These are phyloP conservation scores for Nineta flava DNA, from an alignment of 2,888 invertebrate genomes.

Conservation along the genomic window DNA sequence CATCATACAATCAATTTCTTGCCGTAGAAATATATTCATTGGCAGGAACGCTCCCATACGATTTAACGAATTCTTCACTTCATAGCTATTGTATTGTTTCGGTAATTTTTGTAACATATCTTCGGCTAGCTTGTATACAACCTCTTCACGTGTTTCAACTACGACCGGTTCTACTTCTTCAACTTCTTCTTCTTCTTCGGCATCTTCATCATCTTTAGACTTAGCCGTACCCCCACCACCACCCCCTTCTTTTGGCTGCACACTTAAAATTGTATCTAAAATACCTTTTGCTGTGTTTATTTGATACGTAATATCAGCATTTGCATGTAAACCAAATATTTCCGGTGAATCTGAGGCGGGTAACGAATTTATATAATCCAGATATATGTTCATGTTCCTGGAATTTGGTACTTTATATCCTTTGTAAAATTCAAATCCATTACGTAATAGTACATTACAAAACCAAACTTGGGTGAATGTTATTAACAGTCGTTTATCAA, in stretches of 20 bases:
- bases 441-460: constrained; percentile 52
- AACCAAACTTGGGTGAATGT: constrained; percentile 69
- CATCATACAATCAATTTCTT: constrained; percentile 83
- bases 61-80: constrained; percentile 51
- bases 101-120: constrained; percentile 77
- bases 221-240: constrained; percentile 38
- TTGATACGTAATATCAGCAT: constrained; percentile 73
- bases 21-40: constrained; percentile 74
- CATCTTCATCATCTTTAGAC: too few species aligned
- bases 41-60: constrained; percentile 52
- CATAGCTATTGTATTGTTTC: constrained; percentile 55
- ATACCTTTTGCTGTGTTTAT: neutral
- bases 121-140: constrained; percentile 49
- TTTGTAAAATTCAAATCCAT: constrained; percentile 60
- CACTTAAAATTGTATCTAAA: constrained; percentile 63
- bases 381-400: constrained; percentile 54
- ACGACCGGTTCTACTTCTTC: too few species aligned
- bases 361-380: constrained; percentile 59
- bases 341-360: constrained; percentile 66
- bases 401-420: constrained; percentile 56
- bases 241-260: constrained; percentile 78
- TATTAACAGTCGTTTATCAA: constrained; percentile 63
- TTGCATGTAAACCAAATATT: constrained; percentile 74
- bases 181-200: too few species aligned
- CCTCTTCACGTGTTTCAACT: constrained; percentile 57